A percentile compares a stretch with the other conserved stretches of the same genome.
Evolutionary conservation across 2,888 invertebrate species (phyloP).

Genomic region (Thymelicus acteon): DNA sequence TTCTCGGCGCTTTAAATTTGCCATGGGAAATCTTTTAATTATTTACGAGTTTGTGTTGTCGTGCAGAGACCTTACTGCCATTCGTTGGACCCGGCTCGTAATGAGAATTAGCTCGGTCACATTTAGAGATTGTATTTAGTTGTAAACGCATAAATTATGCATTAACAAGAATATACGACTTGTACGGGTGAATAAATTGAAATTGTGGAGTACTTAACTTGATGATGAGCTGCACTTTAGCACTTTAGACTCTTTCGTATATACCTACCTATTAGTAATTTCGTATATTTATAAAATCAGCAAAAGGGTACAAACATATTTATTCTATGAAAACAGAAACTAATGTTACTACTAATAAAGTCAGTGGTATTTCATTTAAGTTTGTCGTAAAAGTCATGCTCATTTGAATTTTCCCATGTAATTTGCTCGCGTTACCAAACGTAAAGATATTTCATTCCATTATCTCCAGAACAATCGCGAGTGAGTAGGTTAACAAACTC

Average conservation of each 20-base stretch:
- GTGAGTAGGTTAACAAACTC: slow-evolving; percentile 43
- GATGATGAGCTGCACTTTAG: not conserved
- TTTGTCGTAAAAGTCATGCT: too few species aligned
- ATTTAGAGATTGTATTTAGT: slow-evolving; percentile 22
- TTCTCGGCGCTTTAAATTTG: slow-evolving; percentile 53
- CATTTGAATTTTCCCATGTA: slow-evolving; percentile 21
- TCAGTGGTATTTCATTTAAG: not conserved
- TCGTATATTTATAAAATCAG: too few species aligned
- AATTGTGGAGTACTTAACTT: not conserved
- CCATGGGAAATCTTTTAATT: slow-evolving; percentile 58
- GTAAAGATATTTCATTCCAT: slow-evolving; percentile 23
- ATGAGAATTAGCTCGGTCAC: slow-evolving; percentile 34
- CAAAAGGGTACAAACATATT: too few species aligned
- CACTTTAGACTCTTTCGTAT: too few species aligned
- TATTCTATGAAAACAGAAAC: too few species aligned
- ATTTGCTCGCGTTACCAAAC: slow-evolving; percentile 26
- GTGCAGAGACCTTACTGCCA: slow-evolving; percentile 42
- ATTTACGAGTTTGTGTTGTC: slow-evolving; percentile 48
- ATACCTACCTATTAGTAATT: too few species aligned
- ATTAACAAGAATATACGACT: slow-evolving; percentile 15
- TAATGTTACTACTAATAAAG: not conserved
- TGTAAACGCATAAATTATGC: slow-evolving; percentile 28
- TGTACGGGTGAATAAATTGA: slow-evolving; percentile 7
- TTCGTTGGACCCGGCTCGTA: slow-evolving; percentile 36
- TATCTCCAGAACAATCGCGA: slow-evolving; percentile 26